Evolutionary conservation across 2,888 invertebrate genomes (phyloP).

Genomic region (Saturnia pavonia): DNA sequence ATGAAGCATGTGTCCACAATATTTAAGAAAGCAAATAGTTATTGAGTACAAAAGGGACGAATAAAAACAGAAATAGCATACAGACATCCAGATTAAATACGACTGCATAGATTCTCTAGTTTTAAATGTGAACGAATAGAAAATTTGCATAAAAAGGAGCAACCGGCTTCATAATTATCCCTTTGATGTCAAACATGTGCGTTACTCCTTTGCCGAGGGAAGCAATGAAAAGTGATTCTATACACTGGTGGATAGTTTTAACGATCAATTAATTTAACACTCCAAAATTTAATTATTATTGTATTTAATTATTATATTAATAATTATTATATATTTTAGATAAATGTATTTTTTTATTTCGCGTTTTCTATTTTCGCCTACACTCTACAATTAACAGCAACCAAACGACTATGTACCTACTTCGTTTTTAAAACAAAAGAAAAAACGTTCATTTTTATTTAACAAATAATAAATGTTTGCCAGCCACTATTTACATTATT

Average conservation of each 20-base stretch:
- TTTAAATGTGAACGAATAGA: constrained; percentile 24
- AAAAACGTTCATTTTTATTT: too few species aligned
- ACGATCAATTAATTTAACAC: background rate
- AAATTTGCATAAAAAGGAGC: constrained; percentile 46
- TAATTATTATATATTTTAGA: too few species aligned
- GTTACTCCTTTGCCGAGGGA: constrained; percentile 43
- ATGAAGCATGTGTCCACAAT: background rate
- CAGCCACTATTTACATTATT: too few species aligned
- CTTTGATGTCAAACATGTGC: constrained; percentile 54
- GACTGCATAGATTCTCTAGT: constrained; percentile 14
- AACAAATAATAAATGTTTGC: too few species aligned
- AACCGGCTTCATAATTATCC: constrained; percentile 49
- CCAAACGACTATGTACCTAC: too few species aligned
- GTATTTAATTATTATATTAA: too few species aligned
- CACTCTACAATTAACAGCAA: too few species aligned
- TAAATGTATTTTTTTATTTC: too few species aligned
- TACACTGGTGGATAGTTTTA: constrained; percentile 31
- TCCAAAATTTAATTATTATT: background rate
- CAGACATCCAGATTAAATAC: constrained; percentile 3
- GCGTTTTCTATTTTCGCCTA: too few species aligned
- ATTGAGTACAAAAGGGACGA: background rate
- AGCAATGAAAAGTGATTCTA: constrained; percentile 38
- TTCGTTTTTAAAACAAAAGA: too few species aligned
- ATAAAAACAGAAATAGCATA: background rate
- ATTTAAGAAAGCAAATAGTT: background rate